Evolutionary conservation across 2,797 vertebrate genomes (phyloP).

Genomic region (Lepus townsendii): DNA sequence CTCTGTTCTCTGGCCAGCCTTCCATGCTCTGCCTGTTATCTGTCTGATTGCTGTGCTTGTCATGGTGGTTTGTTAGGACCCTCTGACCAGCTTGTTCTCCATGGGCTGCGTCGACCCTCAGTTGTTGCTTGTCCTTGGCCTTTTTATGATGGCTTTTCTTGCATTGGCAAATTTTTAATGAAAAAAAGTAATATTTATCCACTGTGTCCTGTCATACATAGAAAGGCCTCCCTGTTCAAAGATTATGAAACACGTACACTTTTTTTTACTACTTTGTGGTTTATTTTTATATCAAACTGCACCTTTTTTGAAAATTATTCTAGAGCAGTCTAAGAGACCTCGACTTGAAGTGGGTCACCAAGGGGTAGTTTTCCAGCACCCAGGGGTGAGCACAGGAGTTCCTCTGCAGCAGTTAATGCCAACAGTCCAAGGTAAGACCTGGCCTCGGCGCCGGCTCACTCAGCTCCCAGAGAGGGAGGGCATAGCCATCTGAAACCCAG

Average conservation of each 20-base stretch:
- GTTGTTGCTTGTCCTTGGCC: slow-evolving; percentile 37
- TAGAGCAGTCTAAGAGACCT: slow-evolving; percentile 99
- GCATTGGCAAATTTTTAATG: slow-evolving; percentile 8
- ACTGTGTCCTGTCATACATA: neutral
- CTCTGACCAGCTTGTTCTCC: neutral
- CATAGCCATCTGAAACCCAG: neutral
- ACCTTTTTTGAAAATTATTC: slow-evolving; percentile 88
- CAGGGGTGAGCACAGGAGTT: slow-evolving; percentile 98
- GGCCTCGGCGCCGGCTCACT: neutral
- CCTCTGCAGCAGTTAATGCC: slow-evolving; percentile 99
- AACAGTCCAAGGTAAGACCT: slow-evolving; percentile 97
- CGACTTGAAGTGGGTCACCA: slow-evolving; percentile 99
- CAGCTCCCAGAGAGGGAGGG: neutral
- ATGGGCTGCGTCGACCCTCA: neutral
- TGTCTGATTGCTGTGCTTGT: too few species aligned
- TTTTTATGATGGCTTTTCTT: slow-evolving; percentile 54
- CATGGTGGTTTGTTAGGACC: too few species aligned
- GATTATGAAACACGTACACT: slow-evolving; percentile 43
- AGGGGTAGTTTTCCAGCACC: slow-evolving; percentile 99
- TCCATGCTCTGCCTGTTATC: neutral
- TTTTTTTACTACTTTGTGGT: slow-evolving; percentile 60
- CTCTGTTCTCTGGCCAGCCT: neutral
- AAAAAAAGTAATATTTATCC: slow-evolving; percentile 8
- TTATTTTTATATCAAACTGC: slow-evolving; percentile 73
- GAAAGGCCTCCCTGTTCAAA: slow-evolving; percentile 60